Evolutionary conservation across 2,797 vertebrate genomes (phyloP), one percentile per base, ranked within the genome.

Genomic region (Spondyliosoma cantharus): DNA sequence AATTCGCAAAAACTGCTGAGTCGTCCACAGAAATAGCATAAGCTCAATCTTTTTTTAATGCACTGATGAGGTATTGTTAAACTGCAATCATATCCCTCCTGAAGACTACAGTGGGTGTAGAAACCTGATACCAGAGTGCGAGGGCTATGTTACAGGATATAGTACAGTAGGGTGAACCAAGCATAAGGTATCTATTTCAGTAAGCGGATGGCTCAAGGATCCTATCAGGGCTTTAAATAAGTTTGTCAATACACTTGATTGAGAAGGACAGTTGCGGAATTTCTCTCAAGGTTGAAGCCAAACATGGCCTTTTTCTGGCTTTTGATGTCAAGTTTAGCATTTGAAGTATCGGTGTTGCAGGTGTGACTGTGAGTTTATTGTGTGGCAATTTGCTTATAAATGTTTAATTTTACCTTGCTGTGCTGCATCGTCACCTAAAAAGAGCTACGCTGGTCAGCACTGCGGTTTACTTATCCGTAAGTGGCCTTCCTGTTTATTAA

Each of bases 1-100:
- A 82, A 84, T 74, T 86, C 80, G 45, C 61, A 81, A 91, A 91
- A 91, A 90, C 73, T 91, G 91, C 90, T 87, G 86, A 91, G 78
- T 89, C 43, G 52, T 46, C 25, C 54, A 72, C 53, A 22, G 80
- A 88, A 87, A 92, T 89, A 78, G 80, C 75, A 60, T 67, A 66
- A 19, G 59, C 48, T 25, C 76, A 65, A 66, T 87, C 68, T 87
- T 78, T 76, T 89, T 84, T 82, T 85, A 83, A 89, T 54, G 74
- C 37, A 78, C 70, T 70, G 60, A 76, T 87, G 80, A 89, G 60
- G 71, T 74, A 78, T 83, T 80, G 84, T 91, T 83, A 46, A 77
- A 73, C 79, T 59, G 77, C 75, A 66, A 46, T 86, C 71, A 81
- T 68, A 79, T 88, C 73, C 68, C 50, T 83, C 66, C 61, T 60